Conservation (phyloP, 2,888 invertebrate genomes). For the Neocrepidodera transversa region DNA sequence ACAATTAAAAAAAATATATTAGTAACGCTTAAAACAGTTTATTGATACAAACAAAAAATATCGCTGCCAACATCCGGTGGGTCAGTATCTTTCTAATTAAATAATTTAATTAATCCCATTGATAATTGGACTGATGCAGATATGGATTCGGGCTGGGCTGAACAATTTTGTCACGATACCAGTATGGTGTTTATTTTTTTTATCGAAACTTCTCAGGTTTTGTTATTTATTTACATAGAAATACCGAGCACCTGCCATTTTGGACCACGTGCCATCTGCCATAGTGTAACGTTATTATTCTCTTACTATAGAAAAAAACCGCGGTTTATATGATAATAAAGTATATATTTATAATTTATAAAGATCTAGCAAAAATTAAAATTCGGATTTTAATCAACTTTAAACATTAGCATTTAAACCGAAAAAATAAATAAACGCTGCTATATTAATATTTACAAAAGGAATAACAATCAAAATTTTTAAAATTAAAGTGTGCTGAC, state of each 20-base stretch:
- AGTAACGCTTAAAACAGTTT: not conserved
- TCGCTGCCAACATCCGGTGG: not conserved
- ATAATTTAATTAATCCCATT: not conserved
- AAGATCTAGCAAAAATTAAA: too few relatives aligned
- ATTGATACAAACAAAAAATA: not conserved
- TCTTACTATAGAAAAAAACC: not conserved
- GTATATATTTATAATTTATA: too few relatives aligned
- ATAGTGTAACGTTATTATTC: conserved; percentile 12
- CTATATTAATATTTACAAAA: too few relatives aligned
- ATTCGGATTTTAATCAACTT: too few relatives aligned
- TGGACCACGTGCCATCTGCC: conserved; percentile 45
- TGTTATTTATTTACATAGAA: conserved; percentile 15
- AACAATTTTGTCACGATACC: conserved; percentile 9
- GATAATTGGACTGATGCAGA: not conserved
- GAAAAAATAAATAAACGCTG: too few relatives aligned
- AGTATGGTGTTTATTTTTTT: conserved; percentile 17
- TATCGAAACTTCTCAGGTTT: conserved; percentile 11
- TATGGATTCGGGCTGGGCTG: not conserved
- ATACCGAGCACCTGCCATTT: conserved; percentile 40
- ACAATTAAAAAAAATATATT: too few relatives aligned
- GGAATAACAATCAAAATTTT: too few relatives aligned
- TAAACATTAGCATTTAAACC: too few relatives aligned
- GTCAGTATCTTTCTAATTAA: conserved; percentile 7
- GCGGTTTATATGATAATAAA: too few relatives aligned
- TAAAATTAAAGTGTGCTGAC: too few relatives aligned